These are phyloP conservation scores for Phoebastria nigripes DNA, from an alignment of 2,797 vertebrate species.

Conservation along the genomic window DNA sequence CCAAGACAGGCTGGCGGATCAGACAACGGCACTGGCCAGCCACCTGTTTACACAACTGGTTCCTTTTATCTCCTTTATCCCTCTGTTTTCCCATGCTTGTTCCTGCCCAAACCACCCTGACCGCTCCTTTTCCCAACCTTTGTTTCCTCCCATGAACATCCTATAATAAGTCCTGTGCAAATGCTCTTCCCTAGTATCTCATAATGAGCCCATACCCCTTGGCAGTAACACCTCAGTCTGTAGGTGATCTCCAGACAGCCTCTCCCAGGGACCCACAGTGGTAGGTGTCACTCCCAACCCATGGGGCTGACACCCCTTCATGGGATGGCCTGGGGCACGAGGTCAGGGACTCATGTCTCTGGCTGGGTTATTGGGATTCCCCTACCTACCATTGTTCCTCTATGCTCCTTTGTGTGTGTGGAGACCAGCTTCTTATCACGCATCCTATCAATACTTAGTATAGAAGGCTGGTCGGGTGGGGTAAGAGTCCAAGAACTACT, in stretches of 20 bases:
- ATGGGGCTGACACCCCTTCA: neutral
- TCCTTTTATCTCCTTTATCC: neutral
- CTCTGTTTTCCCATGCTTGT: neutral
- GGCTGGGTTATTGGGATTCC: neutral
- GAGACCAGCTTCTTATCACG: neutral
- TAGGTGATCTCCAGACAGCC: neutral
- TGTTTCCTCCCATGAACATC: neutral
- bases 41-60: neutral
- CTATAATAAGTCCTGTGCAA: neutral
- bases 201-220: neutral
- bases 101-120: neutral
- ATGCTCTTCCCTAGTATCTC: neutral
- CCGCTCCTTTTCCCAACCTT: neutral
- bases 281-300: neutral
- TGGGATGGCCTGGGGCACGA: rapidly evolving
- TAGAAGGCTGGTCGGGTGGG: neutral
- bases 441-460: neutral
- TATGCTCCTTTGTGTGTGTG: neutral
- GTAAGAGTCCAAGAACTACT: neutral
- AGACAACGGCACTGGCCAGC: neutral
- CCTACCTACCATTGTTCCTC: neutral
- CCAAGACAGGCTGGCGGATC: neutral
- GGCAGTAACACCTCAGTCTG: neutral
- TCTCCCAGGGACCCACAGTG: rapidly evolving
- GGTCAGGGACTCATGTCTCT: neutral